A percentile compares a stretch with the other conserved stretches of the same genome.
Conservation (phyloP, 1,140 invertebrate genomes). For the Delia radicum region DNA sequence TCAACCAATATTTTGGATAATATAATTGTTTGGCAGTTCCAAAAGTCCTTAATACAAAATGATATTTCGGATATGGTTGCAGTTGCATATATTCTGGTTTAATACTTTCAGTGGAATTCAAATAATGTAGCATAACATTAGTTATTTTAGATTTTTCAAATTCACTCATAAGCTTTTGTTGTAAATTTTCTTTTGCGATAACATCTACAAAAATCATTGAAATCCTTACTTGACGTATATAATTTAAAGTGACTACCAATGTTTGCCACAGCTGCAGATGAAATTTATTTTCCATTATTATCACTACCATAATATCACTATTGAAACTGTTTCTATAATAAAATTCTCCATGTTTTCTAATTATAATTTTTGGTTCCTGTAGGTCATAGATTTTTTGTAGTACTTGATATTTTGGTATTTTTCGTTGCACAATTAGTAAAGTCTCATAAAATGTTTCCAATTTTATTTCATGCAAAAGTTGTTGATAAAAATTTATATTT, state of each 20-base stretch:
- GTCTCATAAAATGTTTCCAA: not conserved
- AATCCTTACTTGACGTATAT: not conserved
- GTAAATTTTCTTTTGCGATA: not conserved
- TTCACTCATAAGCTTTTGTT: not conserved
- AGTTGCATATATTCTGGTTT: not conserved
- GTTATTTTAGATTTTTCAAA: not conserved
- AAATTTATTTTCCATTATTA: not conserved
- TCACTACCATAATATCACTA: not conserved
- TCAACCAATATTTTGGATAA: not conserved
- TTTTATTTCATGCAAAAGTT: not conserved
- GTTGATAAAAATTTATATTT: not conserved
- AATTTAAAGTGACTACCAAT: not conserved
- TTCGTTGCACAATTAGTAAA: not conserved
- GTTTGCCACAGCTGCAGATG: not conserved
- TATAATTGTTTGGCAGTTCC: not conserved
- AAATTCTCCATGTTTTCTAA: not conserved
- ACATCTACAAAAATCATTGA: not conserved
- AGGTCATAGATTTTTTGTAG: not conserved
- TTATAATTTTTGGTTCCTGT: not conserved
- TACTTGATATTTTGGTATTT: not conserved
- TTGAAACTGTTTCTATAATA: not conserved
- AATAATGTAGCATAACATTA: not conserved
- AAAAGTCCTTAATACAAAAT: not conserved
- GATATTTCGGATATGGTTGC: not conserved
- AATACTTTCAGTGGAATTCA: not conserved